Evolutionary conservation across 2,113 vertebrate genomes (phyloP).

Genomic region (Heliornis fulica): DNA sequence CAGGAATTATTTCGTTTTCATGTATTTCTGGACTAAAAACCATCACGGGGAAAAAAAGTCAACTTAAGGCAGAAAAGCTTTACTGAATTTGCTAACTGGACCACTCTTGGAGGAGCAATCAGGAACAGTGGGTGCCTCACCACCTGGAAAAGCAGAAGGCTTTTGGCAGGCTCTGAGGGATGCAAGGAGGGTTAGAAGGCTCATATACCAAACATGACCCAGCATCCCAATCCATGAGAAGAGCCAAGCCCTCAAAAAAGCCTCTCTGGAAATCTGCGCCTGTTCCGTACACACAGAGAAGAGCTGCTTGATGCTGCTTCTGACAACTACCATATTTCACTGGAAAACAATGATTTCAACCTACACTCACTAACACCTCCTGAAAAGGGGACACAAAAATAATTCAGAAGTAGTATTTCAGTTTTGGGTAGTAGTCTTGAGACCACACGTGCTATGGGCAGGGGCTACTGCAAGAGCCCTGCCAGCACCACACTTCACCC

Average conservation of each 20-base stretch:
- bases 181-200: neutral
- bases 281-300: fast-evolving
- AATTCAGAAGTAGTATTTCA: neutral
- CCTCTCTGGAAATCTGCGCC: neutral
- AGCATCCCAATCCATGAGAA: neutral
- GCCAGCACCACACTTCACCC: neutral
- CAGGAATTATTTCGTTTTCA: neutral
- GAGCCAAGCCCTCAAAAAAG: neutral
- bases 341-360: neutral
- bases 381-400: neutral
- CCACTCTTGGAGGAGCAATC: fast-evolving
- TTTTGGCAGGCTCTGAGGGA: neutral
- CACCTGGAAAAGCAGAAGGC: neutral
- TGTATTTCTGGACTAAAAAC: neutral
- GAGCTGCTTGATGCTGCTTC: neutral
- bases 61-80: neutral
- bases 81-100: neutral
- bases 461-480: neutral
- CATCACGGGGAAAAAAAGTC: neutral
- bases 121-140: fast-evolving
- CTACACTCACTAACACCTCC: neutral
- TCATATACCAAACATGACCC: neutral
- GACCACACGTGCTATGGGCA: neutral
- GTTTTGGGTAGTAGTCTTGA: neutral
- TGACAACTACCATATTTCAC: neutral